A percentile compares a stretch with the other conserved stretches of the same genome.
Evolutionary conservation across 2,113 vertebrate species (phyloP).

Genomic region (Lethenteron camtschaticum): DNA sequence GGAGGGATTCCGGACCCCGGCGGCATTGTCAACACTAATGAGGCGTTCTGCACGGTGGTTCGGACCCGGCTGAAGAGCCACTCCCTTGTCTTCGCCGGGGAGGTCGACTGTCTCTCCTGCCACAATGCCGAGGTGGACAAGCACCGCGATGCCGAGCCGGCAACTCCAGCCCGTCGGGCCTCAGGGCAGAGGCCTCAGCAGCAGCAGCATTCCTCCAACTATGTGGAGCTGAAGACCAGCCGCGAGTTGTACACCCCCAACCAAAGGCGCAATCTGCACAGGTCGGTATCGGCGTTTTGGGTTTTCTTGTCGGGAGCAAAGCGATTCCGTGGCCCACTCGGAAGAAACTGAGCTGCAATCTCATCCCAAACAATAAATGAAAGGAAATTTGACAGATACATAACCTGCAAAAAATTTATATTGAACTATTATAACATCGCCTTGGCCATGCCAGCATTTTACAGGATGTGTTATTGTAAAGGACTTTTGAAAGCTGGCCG

Average conservation of each 20-base stretch:
- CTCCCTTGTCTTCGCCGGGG: constrained; percentile 49
- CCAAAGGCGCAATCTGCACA: constrained; percentile 52
- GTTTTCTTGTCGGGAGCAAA: neutral
- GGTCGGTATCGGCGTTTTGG: constrained; percentile 21
- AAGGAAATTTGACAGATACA: too few relatives aligned
- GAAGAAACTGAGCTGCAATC: too few relatives aligned
- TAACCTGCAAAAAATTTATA: too few relatives aligned
- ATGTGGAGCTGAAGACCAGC: constrained; percentile 62
- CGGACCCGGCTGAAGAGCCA: constrained; percentile 42
- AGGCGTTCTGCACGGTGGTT: constrained; percentile 62
- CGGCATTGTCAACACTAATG: constrained; percentile 59
- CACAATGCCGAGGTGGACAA: too few relatives aligned
- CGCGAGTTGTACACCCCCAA: constrained; percentile 47
- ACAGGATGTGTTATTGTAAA: too few relatives aligned
- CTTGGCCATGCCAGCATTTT: too few relatives aligned
- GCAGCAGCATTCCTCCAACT: constrained; percentile 14
- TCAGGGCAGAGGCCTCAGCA: constrained; percentile 23
- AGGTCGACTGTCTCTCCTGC: constrained; percentile 48
- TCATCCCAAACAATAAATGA: too few relatives aligned
- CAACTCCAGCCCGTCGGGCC: constrained; percentile 17
- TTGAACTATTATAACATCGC: too few relatives aligned
- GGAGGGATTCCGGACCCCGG: constrained; percentile 29
- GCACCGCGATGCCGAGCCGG: constrained; percentile 16
- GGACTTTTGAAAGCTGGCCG: too few relatives aligned
- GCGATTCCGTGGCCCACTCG: too few relatives aligned